Evolutionary conservation across 2,888 invertebrate genomes (phyloP).

Genomic region (Leptopilina myrica): DNA sequence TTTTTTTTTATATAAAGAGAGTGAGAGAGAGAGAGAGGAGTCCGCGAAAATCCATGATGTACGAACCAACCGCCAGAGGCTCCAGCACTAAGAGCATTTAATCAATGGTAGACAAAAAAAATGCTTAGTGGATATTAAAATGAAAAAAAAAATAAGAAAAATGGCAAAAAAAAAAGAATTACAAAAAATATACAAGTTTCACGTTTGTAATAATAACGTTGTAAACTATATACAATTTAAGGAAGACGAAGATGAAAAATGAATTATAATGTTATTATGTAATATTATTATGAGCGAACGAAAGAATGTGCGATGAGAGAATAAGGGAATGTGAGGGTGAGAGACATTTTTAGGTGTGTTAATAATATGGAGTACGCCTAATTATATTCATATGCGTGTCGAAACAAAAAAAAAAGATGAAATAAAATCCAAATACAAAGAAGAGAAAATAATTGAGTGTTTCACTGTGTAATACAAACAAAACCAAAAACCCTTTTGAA

Average conservation of each 20-base stretch:
- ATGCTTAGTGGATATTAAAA: conserved; percentile 67
- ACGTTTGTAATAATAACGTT: conserved; percentile 65
- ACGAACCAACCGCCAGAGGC: conserved; percentile 56
- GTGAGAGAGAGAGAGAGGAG: conserved; percentile 47
- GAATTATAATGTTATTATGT: conserved; percentile 67
- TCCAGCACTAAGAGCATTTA: conserved; percentile 73
- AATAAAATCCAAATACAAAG: conserved; percentile 48
- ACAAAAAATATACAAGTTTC: conserved; percentile 63
- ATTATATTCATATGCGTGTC: conserved; percentile 43
- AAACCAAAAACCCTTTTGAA: conserved; percentile 40
- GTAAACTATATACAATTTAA: conserved; percentile 61
- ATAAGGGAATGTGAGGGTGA: conserved; percentile 41
- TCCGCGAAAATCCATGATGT: conserved; percentile 47
- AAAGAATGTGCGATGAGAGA: conserved; percentile 47
- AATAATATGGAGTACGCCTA: conserved; percentile 52
- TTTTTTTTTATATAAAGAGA: conserved; percentile 36
- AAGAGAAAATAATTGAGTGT: conserved; percentile 42
- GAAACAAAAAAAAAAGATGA: conserved; percentile 31
- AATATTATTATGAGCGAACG: conserved; percentile 62
- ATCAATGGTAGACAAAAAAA: conserved; percentile 71
- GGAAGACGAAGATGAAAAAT: conserved; percentile 54
- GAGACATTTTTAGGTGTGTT: conserved; percentile 49
- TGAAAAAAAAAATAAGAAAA: conserved; percentile 37
- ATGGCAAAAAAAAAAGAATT: conserved; percentile 47
- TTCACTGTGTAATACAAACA: conserved; percentile 42